Percentiles rank a stretch among this genome's conserved stretches.
phyloP scores from a whole-genome alignment of 2,888 invertebrate species.

The Leucozona laternaria region DNA sequence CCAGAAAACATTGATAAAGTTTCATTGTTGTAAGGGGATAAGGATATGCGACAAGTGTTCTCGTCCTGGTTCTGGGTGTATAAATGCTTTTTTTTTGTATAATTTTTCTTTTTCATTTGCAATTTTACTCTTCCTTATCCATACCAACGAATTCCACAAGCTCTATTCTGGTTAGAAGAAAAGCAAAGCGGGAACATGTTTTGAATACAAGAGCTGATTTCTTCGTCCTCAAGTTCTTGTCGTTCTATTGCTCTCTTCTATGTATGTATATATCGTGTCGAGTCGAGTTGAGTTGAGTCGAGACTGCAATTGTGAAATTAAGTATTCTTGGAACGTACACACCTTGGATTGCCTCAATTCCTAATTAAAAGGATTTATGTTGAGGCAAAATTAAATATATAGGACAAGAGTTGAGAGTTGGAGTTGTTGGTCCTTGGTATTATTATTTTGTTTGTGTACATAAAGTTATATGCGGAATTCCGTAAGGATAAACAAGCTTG shows the following conservation, averaged over 20 bases:
- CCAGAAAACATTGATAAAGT: slow-evolving; percentile 64
- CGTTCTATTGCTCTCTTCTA: not conserved
- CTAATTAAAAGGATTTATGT: slow-evolving; percentile 76
- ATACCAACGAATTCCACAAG: not conserved
- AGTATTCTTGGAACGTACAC: slow-evolving; percentile 70
- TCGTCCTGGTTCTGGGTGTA: slow-evolving; percentile 24
- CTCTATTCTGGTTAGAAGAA: slow-evolving; percentile 46
- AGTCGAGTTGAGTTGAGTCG: slow-evolving; percentile 20
- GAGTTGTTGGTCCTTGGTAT: slow-evolving; percentile 17
- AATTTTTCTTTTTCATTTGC: slow-evolving; percentile 56
- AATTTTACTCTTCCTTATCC: slow-evolving; percentile 37
- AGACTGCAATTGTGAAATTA: slow-evolving; percentile 69
- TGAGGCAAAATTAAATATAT: slow-evolving; percentile 74
- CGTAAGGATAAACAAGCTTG: slow-evolving; percentile 67
- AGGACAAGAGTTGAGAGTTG: slow-evolving; percentile 54
- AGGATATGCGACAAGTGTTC: slow-evolving; percentile 66
- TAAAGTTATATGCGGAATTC: slow-evolving; percentile 64
- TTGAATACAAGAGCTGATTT: slow-evolving; percentile 70
- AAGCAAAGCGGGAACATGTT: slow-evolving; percentile 63
- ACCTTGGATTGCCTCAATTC: slow-evolving; percentile 75
- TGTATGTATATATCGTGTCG: not conserved
- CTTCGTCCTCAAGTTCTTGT: slow-evolving; percentile 18
- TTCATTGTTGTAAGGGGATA: slow-evolving; percentile 62
- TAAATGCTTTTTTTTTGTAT: slow-evolving; percentile 21
- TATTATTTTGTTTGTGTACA: slow-evolving; percentile 34